These are phyloP conservation scores for Progne subis DNA, from an alignment of 2,113 vertebrate genomes.

Conservation along the genomic window DNA sequence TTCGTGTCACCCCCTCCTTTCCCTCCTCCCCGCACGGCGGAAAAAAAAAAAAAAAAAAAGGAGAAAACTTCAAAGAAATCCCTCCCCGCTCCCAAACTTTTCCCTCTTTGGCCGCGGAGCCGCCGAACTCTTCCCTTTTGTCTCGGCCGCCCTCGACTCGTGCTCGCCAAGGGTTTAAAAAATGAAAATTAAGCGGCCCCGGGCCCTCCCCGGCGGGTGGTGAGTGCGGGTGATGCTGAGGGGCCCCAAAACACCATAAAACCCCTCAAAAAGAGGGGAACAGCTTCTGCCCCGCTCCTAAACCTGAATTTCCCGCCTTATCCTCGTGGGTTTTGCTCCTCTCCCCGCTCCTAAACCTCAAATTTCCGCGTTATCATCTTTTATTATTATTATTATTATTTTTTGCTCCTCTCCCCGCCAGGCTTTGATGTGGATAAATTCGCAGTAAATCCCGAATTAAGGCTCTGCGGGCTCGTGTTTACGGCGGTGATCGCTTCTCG, in stretches of 20 bases:
- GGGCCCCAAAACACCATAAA: background rate
- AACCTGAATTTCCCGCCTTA: background rate
- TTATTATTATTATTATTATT: too few species aligned
- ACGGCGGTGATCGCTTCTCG: background rate
- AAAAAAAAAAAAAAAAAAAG: too few species aligned
- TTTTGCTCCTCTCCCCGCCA: too few species aligned
- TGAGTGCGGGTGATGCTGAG: background rate
- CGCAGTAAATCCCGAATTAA: conserved; percentile 33
- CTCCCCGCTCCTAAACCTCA: background rate
- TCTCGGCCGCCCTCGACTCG: background rate
- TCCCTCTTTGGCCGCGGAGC: background rate
- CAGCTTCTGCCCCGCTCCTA: background rate
- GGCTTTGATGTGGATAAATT: background rate
- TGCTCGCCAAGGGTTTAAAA: background rate
- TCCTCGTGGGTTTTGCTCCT: background rate
- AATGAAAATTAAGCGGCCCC: background rate
- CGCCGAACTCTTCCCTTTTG: background rate
- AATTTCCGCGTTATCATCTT: background rate
- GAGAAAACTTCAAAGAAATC: background rate
- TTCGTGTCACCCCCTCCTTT: background rate
- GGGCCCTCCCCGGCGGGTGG: background rate
- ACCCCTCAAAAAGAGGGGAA: fast-evolving
- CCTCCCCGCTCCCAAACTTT: background rate
- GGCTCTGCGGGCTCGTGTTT: background rate
- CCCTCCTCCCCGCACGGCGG: background rate